Evolutionary conservation across 2,888 invertebrate genomes (phyloP), one percentile per base, ranked within the genome.

Genomic region (Melikaiella ostensackeni): DNA sequence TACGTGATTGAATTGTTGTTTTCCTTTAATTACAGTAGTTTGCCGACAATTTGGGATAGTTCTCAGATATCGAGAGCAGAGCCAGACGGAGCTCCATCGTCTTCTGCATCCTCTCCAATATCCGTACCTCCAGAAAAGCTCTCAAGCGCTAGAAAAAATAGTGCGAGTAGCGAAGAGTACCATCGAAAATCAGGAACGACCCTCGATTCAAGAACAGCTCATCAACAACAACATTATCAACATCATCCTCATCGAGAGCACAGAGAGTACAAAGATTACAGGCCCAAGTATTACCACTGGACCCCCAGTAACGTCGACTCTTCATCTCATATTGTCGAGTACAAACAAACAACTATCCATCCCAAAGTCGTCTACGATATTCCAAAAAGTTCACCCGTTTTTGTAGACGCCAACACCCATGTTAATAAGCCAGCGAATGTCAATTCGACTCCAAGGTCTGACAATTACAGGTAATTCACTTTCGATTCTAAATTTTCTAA

Each of bases 71-170:
- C 93, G 5, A 93, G 96, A 50, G 94, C 95, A 75, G 95, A 95
- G 80, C 96, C 96, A 1, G 96, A 96, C 85, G 96, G 96, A 0
- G 96, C 95, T 16, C 93, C 93, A 0, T 95, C 95, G 27, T 93
- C 93, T 30, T 91, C 92, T 63, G 89, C 92, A 1, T 91, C 92
- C 11, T 93, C 95, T 8, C 94, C 94, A 61, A 94, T 94, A 0
- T 90, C 90, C 38, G 86, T 89, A 66, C 85, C 86, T 7, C 81
- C 81, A 4, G 86, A 85, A 16, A 87, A 88, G 81, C 75, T 86
- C 61, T 66, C 83, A 19, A 79, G 81, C 19, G 81, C 82, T 63
- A 82, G 86, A 33, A 87, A 88, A 79, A 84, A 78, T 74, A 88
- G 88, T 76, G 84, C 84, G 46, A 86, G 86, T 64, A 88, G 85